Evolutionary conservation across 2,888 invertebrate species (phyloP).

Genomic region (Polydrusus tereticollis): DNA sequence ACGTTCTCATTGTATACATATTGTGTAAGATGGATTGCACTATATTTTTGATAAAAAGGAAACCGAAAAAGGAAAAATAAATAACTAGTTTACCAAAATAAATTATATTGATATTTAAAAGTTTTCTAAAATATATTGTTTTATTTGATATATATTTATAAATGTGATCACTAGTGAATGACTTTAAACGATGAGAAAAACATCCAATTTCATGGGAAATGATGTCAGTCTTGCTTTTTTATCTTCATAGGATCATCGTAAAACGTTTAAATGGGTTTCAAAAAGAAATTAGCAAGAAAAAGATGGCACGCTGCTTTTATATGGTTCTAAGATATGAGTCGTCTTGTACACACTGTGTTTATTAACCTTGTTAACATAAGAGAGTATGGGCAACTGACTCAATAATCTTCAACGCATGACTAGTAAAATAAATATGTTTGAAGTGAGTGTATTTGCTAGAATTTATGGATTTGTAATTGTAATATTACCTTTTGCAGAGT

Average conservation of each 20-base stretch:
- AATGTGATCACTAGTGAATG: too few relatives aligned
- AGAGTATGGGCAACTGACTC: neutral
- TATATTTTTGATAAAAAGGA: too few relatives aligned
- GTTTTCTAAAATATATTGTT: too few relatives aligned
- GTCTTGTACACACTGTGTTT: constrained; percentile 6
- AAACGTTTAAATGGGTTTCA: neutral
- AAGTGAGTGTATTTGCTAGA: neutral
- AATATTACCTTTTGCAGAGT: too few relatives aligned
- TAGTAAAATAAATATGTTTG: neutral
- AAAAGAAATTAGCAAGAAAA: constrained; percentile 5
- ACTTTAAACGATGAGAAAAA: neutral
- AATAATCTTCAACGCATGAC: neutral
- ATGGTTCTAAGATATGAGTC: neutral
- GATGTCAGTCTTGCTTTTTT: neutral
- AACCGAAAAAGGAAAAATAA: too few relatives aligned
- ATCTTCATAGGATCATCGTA: neutral
- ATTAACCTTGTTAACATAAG: constrained; percentile 6
- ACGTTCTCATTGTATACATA: too few relatives aligned
- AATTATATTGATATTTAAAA: too few relatives aligned
- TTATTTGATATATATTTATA: too few relatives aligned
- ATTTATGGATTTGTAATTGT: neutral
- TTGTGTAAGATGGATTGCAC: too few relatives aligned
- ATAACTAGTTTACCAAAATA: too few relatives aligned
- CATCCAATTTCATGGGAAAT: neutral
- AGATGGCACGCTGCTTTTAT: constrained; percentile 2